Conservation (phyloP, 2,888 invertebrate genomes). For the Drosophila paramelanica region DNA sequence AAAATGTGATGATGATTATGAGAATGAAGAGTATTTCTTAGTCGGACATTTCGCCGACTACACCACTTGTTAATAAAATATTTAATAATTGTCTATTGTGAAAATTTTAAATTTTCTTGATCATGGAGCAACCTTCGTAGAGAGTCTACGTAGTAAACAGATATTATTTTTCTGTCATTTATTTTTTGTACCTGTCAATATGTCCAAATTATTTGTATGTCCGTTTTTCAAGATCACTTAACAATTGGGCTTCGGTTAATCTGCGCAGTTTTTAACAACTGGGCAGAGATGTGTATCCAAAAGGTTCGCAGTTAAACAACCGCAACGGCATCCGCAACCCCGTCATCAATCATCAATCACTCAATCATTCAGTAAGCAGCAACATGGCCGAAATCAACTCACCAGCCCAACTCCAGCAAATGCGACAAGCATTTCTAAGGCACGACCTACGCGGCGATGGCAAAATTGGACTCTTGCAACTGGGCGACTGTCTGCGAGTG, state of each 20-base stretch:
- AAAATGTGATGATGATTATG: too few relatives aligned
- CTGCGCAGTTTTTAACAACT: slow-evolving; percentile 33
- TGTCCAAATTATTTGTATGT: slow-evolving; percentile 57
- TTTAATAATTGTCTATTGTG: too few relatives aligned
- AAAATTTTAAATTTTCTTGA: not conserved
- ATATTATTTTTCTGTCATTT: not conserved
- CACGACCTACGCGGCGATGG: slow-evolving; percentile 46
- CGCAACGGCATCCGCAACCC: slow-evolving; percentile 6
- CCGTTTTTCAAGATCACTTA: slow-evolving; percentile 47
- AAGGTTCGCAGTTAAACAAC: slow-evolving; percentile 12
- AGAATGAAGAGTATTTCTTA: too few relatives aligned
- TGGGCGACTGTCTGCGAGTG: slow-evolving; percentile 60
- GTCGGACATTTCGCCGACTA: too few relatives aligned
- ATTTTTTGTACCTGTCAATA: slow-evolving; percentile 59
- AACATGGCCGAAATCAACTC: slow-evolving; percentile 30
- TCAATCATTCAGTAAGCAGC: slow-evolving; percentile 27
- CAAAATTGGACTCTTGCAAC: slow-evolving; percentile 43
- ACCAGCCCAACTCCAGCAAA: slow-evolving; percentile 21
- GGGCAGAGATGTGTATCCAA: slow-evolving; percentile 46
- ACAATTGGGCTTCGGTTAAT: slow-evolving; percentile 24
- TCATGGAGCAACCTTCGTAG: slow-evolving; percentile 5
- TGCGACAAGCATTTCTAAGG: slow-evolving; percentile 42
- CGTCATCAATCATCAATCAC: slow-evolving; percentile 21
- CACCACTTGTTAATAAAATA: too few relatives aligned
- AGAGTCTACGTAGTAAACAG: too few relatives aligned